Percentiles rank a stretch among this genome's conserved stretches.
These are phyloP conservation scores for Odontamblyopus rebecca DNA, from an alignment of 2,797 vertebrate species.

Conservation along the genomic window DNA sequence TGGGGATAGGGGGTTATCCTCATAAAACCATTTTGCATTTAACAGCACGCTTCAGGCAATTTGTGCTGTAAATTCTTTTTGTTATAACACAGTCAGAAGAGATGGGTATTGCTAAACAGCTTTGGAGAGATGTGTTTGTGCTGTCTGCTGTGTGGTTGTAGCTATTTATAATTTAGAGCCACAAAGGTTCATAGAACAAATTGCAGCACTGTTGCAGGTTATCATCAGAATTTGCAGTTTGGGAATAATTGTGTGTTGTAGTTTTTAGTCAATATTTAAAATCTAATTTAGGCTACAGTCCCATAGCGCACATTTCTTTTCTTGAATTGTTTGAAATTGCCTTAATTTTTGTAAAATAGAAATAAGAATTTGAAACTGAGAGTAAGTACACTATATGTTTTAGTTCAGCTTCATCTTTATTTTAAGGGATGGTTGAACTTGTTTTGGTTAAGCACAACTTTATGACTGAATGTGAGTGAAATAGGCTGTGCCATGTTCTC, in stretches of 20 bases:
- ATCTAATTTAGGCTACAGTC: neutral
- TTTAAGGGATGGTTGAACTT: constrained; percentile 46
- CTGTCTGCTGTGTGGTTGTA: neutral
- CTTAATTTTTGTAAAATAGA: neutral
- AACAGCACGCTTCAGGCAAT: constrained; percentile 17
- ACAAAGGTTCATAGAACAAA: neutral
- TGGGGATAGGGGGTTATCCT: constrained; percentile 12
- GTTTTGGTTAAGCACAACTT: constrained; percentile 44
- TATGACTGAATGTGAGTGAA: constrained; percentile 32
- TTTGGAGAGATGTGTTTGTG: neutral
- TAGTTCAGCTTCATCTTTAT: constrained; percentile 30
- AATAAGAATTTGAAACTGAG: neutral
- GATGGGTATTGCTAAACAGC: neutral
- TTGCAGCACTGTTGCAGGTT: neutral
- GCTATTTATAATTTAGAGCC: neutral
- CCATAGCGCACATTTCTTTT: neutral
- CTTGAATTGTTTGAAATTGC: neutral
- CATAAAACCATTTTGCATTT: constrained; percentile 9
- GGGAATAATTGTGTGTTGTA: neutral
- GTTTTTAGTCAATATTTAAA: constrained; percentile 18
- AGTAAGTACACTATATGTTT: constrained; percentile 20
- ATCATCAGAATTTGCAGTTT: neutral
- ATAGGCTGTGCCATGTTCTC: constrained; percentile 10
- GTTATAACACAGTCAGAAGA: constrained; percentile 6
- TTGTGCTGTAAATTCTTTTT: constrained; percentile 11